Base-by-base conservation (phyloP, 2,797 vertebrate genomes). In the Lutjanus argentimaculatus region DNA sequence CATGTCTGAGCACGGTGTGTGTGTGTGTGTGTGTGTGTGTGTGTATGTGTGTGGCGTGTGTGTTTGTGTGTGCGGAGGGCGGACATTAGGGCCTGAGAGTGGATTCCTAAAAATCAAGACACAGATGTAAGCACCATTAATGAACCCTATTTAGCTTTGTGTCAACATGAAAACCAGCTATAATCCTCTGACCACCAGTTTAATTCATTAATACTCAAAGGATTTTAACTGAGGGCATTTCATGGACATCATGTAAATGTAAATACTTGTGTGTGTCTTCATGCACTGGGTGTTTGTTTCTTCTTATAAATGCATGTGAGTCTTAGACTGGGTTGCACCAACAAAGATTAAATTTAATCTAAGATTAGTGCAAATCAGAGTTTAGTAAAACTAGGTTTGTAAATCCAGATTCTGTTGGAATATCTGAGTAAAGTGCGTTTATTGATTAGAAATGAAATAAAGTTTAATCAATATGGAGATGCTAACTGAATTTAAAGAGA, bases 1-100 rank as follows among this genome's bases (percentile, higher is more conserved):
- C 75, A 81, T 90, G 88, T 87, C 77, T 83, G 80, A 81, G 80
- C 83, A 79, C 62, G 86, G 71, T 69, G 65, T 58, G 76, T 69
- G 61, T 75, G 75, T 52, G 17, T 42, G 64, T 51, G 43, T 77
- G 67, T 43, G 72, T 65, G 55, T 68, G 63, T 65, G 67, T 57
- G 22, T 64, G 56, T 72, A 62, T 61, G 46, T 64, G n/a, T 17
- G 58, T 42, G 77, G n/a, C n/a, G n/a, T 25, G 49, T 52, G 15
- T 10, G n/a, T n/a, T 59, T 36, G 55, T 57, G 22, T 9, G 65
- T 40, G 72, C 15, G 48, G 4, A 48, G 42, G 72, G 21, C 8
- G 10, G 72, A 82, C 82, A 81, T 87, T 57, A 69, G 48, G 55
- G 59, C 49, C 52, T 58, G 48, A 57, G 70, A 76, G 63, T 22